Evolutionary conservation across 1,140 invertebrate genomes (phyloP).

Genomic region (Drosophila malerkotliana): DNA sequence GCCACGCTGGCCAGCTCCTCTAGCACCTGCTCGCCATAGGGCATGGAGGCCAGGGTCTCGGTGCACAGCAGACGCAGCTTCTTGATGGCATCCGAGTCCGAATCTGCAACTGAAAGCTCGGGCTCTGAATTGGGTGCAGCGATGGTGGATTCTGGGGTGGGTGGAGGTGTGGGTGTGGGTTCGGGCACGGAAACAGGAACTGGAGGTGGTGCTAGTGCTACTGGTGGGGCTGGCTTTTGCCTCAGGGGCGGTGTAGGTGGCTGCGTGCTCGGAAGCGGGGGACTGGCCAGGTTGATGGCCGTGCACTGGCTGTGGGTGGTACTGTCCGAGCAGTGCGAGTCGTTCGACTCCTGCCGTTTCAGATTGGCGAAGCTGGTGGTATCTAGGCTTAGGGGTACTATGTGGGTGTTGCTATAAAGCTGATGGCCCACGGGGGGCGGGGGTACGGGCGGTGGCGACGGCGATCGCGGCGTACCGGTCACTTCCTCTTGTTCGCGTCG

Average conservation of each 20-base stretch:
- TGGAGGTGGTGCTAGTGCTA: constrained; percentile 13
- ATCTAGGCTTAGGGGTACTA: neutral
- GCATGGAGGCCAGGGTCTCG: constrained; percentile 87
- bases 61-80: constrained; percentile 86
- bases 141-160: neutral
- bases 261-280: constrained; percentile 53
- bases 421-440: constrained; percentile 50
- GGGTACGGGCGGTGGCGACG: constrained; percentile 67
- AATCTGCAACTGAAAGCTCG: constrained; percentile 48
- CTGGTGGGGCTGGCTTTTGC: constrained; percentile 23
- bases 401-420: constrained; percentile 20
- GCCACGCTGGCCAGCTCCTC: constrained; percentile 88
- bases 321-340: constrained; percentile 84
- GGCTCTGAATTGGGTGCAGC: constrained; percentile 27
- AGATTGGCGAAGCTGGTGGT: constrained; percentile 19
- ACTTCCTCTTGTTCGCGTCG: constrained; percentile 56
- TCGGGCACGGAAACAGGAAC: neutral
- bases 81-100: constrained; percentile 67
- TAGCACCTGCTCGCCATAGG: constrained; percentile 87
- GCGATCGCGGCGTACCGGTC: constrained; percentile 39
- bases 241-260: constrained; percentile 41
- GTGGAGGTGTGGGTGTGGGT: constrained; percentile 1
- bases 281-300: constrained; percentile 84
- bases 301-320: constrained; percentile 85
- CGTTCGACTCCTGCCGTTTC: constrained; percentile 78